Base-by-base conservation (phyloP, 2,888 invertebrate species). In the Volucella inanis region DNA sequence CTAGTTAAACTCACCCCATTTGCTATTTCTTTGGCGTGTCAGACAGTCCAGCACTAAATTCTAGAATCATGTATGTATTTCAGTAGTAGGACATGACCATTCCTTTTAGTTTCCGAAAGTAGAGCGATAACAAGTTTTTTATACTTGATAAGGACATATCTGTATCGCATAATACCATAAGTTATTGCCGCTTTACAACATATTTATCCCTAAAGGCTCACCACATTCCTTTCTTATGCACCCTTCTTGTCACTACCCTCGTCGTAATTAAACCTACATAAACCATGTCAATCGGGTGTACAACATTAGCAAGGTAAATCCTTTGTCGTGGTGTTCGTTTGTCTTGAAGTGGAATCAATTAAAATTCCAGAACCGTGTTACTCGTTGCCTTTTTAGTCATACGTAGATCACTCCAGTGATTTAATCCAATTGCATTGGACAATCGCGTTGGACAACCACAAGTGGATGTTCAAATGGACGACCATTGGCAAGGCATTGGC, bases 371-470 rank as follows among this genome's bases (percentile, higher is more conserved):
- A 65, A n/a, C 47, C 57, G 64, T 76, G 54, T 57, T 65, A 3
- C n/a, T 12, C 31, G 39, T 22, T 65, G 57, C 15, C 41, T 15
- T 65, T 38, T 43, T 38, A 10, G 31, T 59, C 18, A 2, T 31
- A 31, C 31, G n/a, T 9, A 31, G 45, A 3, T 31, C 14, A n/a
- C 15, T 15, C 14, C 6, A 31, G 6, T 31, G 14, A 38, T 15
- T 43, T 52, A 59, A 59, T 61, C 72, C 72, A 77, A 82, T 82
- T 77, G 61, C 71, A 54, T n/a, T n/a, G n/a, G n/a, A 55, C 55
- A 18, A 39, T 41, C 14, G 22, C 18, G 22, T 57, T 62, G 55
- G 41, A 70, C 77, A 72, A 72, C 61, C 67, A 45, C 77, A 82
- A 82, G 72, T 83, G 49, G 45, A 74, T 74, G 67, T 64, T 47